phyloP scores from a whole-genome alignment of 2,888 invertebrate genomes.

The Bellardia bayeri region DNA sequence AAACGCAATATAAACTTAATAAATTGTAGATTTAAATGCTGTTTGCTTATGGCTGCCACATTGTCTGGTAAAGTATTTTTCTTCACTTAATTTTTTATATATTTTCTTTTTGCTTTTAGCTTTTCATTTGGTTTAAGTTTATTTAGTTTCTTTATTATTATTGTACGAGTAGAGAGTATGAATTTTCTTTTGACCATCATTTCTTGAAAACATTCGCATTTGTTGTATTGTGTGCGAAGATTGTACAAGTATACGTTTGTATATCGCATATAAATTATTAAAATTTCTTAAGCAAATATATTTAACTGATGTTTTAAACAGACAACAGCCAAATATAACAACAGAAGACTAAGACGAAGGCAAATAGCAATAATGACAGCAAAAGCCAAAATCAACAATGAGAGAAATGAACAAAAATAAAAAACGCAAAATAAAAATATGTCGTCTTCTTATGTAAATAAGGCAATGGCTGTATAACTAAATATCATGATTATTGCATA shows the following conservation, averaged over 20 bases:
- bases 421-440: slow-evolving; percentile 5
- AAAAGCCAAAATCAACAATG: slow-evolving; percentile 45
- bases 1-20: slow-evolving; percentile 51
- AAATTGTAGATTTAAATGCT: slow-evolving; percentile 61
- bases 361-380: slow-evolving; percentile 40
- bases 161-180: not conserved
- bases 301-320: slow-evolving; percentile 20
- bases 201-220: not conserved
- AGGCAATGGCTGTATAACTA: not conserved
- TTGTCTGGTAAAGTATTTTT: slow-evolving; percentile 53
- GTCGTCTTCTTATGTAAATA: slow-evolving; percentile 33
- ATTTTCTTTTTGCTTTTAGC: slow-evolving; percentile 4
- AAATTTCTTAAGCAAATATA: slow-evolving; percentile 52
- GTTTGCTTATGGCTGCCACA: slow-evolving; percentile 62
- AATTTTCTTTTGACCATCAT: slow-evolving; percentile 3
- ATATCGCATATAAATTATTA: slow-evolving; percentile 49
- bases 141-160: slow-evolving; percentile 21
- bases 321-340: not conserved
- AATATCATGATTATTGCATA: slow-evolving; percentile 11
- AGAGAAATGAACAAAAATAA: not conserved
- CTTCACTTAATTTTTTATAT: slow-evolving; percentile 14
- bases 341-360: not conserved
- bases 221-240: slow-evolving; percentile 1
- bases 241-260: not conserved
- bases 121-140: slow-evolving; percentile 33